phyloP scores from a whole-genome alignment of 2,797 vertebrate genomes.

The Potorous gilbertii region DNA sequence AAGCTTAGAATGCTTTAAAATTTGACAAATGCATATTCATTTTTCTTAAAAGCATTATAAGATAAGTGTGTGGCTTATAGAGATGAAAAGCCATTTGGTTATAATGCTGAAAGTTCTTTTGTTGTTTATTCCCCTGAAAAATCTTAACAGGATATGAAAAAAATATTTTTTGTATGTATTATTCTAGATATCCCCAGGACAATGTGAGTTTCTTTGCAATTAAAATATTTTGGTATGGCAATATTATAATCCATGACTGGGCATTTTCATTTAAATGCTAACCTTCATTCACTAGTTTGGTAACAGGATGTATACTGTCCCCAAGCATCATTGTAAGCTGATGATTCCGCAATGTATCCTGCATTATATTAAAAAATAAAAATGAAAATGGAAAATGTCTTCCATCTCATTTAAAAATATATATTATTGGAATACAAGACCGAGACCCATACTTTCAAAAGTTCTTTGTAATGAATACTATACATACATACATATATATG shows the following conservation, averaged over 20 bases:
- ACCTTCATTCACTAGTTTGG: slow-evolving; percentile 3
- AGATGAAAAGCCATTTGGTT: background rate
- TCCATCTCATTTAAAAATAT: slow-evolving; percentile 18
- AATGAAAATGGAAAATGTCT: background rate
- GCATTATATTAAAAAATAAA: background rate
- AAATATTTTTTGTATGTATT: slow-evolving; percentile 40
- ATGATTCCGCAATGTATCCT: background rate
- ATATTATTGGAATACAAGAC: background rate
- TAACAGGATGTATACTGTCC: background rate
- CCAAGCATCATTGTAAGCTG: background rate
- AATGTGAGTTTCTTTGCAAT: slow-evolving; percentile 36
- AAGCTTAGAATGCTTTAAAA: background rate
- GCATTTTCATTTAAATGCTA: slow-evolving; percentile 37
- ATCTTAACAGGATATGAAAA: slow-evolving; percentile 21
- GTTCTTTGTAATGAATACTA: background rate
- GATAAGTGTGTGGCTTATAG: background rate
- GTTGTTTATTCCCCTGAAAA: slow-evolving; percentile 17
- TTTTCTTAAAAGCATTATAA: background rate
- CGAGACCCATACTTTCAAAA: slow-evolving; percentile 21
- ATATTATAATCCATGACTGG: background rate
- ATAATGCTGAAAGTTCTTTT: background rate
- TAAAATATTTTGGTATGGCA: slow-evolving; percentile 42
- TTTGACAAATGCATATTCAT: background rate
- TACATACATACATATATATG: background rate
- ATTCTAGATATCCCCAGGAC: slow-evolving; percentile 29